Percentiles rank a stretch among this genome's conserved stretches.
Evolutionary conservation across 2,888 invertebrate species (phyloP).

Genomic region (Drosophila greeni): DNA sequence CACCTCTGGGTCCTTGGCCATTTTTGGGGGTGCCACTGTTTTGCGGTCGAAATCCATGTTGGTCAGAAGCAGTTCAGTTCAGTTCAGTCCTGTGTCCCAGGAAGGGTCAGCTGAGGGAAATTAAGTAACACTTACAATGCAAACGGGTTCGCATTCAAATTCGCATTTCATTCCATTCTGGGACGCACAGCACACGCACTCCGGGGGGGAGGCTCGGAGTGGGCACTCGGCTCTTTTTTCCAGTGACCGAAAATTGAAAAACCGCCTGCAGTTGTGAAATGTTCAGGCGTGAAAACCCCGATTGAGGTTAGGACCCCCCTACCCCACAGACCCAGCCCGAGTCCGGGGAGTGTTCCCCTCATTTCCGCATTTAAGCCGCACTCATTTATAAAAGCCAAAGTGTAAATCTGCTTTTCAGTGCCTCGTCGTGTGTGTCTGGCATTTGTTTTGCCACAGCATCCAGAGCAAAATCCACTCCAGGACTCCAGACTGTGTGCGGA

Average conservation of each 20-base stretch:
- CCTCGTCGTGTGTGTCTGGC: constrained; percentile 26
- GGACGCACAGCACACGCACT: constrained; percentile 41
- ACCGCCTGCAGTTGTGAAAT: constrained; percentile 75
- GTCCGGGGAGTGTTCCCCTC: neutral
- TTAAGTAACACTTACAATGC: constrained; percentile 72
- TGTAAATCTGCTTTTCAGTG: constrained; percentile 40
- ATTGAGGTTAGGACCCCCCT: constrained; percentile 62
- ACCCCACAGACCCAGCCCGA: neutral
- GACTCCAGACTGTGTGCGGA: constrained; percentile 31
- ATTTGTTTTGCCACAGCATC: constrained; percentile 30
- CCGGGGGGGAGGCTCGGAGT: constrained; percentile 2
- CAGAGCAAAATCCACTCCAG: constrained; percentile 58
- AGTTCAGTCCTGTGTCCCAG: neutral
- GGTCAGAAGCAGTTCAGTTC: constrained; percentile 25
- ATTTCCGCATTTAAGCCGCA: constrained; percentile 36
- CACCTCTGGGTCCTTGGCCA: neutral
- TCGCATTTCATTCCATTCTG: constrained; percentile 67
- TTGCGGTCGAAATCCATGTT: constrained; percentile 64
- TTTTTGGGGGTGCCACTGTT: constrained; percentile 60
- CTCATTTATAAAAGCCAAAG: constrained; percentile 71
- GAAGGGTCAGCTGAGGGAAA: constrained; percentile 47
- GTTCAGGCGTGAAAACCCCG: constrained; percentile 74
- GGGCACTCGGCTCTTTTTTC: constrained; percentile 47
- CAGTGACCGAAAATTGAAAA: constrained; percentile 71
- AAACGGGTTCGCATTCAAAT: constrained; percentile 40